Percentiles rank a stretch among this genome's conserved stretches.
phyloP scores from a whole-genome alignment of 2,888 invertebrate species.

The Drosophila lutescens region DNA sequence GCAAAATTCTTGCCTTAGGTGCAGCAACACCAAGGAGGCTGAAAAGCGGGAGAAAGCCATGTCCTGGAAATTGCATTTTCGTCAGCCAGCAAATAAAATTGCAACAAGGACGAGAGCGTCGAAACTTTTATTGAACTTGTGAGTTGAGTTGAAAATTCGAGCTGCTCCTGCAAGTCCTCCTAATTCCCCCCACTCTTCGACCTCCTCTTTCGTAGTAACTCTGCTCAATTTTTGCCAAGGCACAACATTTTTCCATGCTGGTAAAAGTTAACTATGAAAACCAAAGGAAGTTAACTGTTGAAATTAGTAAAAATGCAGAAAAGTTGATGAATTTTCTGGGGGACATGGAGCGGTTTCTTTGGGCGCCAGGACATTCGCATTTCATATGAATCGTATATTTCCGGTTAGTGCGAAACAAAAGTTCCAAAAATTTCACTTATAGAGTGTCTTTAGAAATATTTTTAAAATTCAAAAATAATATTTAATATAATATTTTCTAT shows the following conservation, averaged over 20 bases:
- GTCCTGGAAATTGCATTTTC: slow-evolving; percentile 70
- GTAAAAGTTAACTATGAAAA: slow-evolving; percentile 83
- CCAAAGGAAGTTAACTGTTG: slow-evolving; percentile 83
- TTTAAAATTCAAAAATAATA: too few species aligned
- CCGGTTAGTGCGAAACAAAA: too few species aligned
- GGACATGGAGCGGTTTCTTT: slow-evolving; percentile 29
- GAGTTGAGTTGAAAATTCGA: slow-evolving; percentile 58
- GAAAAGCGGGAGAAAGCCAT: slow-evolving; percentile 37
- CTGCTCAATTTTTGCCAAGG: slow-evolving; percentile 66
- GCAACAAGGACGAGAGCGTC: slow-evolving; percentile 59
- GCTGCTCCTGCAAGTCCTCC: slow-evolving; percentile 14
- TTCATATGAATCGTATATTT: too few species aligned
- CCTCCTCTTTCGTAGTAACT: slow-evolving; percentile 1
- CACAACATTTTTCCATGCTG: slow-evolving; percentile 79
- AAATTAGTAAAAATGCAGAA: slow-evolving; percentile 83
- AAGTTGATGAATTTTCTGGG: slow-evolving; percentile 79
- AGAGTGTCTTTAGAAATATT: too few species aligned
- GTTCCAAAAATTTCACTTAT: too few species aligned
- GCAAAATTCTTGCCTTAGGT: slow-evolving; percentile 52
- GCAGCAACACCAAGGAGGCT: slow-evolving; percentile 34
- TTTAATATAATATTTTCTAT: too few species aligned
- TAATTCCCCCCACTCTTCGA: slow-evolving; percentile 1
- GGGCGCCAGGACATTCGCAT: not conserved
- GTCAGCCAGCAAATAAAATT: slow-evolving; percentile 77
- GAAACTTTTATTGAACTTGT: slow-evolving; percentile 81